phyloP scores from a whole-genome alignment of 2,113 vertebrate species.

The Mormoops blainvillei region DNA sequence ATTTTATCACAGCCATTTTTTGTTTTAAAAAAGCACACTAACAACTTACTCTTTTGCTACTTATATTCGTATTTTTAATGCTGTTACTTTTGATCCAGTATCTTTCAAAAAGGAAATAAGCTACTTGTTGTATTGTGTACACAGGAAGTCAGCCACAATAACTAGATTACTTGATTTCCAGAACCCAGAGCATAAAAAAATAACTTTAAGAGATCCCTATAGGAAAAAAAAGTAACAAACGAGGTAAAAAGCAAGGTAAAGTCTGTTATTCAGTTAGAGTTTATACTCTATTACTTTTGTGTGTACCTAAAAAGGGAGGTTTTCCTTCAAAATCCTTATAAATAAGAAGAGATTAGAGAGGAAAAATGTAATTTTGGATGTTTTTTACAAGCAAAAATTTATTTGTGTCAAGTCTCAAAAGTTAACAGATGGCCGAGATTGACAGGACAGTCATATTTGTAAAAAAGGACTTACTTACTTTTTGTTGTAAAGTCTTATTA shows the following conservation, averaged over 20 bases:
- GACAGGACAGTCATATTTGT: not conserved
- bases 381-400: not conserved
- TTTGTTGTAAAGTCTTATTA: not conserved
- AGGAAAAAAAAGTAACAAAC: not conserved
- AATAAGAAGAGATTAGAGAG: not conserved
- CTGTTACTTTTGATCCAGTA: not conserved
- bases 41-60: not conserved
- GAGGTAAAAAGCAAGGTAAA: not conserved
- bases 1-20: not conserved
- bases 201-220: not conserved
- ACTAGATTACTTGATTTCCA: not conserved
- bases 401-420: not conserved
- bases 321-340: not conserved
- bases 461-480: not conserved
- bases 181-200: not conserved
- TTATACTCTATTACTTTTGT: not conserved
- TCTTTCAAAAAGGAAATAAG: slow-evolving; percentile 13
- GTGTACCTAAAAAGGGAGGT: not conserved
- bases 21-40: slow-evolving; percentile 10
- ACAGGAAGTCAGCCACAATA: not conserved
- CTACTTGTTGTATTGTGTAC: not conserved
- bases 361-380: not conserved
- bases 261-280: not conserved
- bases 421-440: not conserved
- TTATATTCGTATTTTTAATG: not conserved